Evolutionary conservation across 2,113 vertebrate genomes (phyloP), one percentile per base, ranked within the genome.

Genomic region (Setophaga kirtlandii): DNA sequence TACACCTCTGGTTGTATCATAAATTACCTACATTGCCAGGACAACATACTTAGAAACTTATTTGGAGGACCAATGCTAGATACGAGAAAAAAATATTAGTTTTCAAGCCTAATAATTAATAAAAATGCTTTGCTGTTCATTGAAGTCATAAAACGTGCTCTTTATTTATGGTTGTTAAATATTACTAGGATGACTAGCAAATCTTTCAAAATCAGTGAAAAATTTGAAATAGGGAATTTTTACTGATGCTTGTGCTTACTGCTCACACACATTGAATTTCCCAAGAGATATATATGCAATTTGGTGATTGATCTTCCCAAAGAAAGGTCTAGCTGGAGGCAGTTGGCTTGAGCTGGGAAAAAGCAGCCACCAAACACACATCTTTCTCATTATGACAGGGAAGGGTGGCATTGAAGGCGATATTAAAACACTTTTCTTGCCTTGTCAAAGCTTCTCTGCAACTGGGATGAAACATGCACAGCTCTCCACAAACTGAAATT

Each of bases 261-360:
- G 53, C 53, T 94, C 83, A 82, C 65, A 89, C 60, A 59, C 53
- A 59, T 6, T 60, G 87, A 60, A 93, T 89, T 93, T 90, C 91
- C 83, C 81, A 67, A 37, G 89, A 93, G 93, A 91, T 44, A 71
- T 41, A 60, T 21, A 87, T n/a, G 53, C 35, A 81, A 79, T 94
- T 82, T 59, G 60, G 53, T 91, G 87, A 96, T 81, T 97, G 91
- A 92, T 94, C 89, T 95, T 92, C 74, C 81, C 58, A 52, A 75
- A 75, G 69, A 84, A 86, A 78, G 52, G 53, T 81, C 77, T 94
- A 68, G 81, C 93, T 84, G 81, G 87, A 93, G 89, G 91, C 83
- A 93, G 80, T 87, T 94, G 87, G 87, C 74, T 95, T 79, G 49
- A 74, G 56, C 58, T 73, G 80, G 81, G 58, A 69, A 76, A 95